Conservation (phyloP, 2,888 invertebrate species). For the Chaitophorus viminalis region DNA sequence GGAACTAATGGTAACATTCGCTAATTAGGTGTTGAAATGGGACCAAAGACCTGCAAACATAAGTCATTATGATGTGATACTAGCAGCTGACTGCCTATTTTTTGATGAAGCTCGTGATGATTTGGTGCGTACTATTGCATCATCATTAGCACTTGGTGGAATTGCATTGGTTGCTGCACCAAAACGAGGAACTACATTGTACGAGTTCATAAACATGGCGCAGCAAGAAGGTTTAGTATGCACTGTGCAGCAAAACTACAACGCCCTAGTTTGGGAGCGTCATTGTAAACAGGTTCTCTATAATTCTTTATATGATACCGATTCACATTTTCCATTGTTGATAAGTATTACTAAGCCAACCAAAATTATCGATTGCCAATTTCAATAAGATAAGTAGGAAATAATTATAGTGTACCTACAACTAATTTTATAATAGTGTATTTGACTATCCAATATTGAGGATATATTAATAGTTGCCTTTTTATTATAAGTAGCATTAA, state of each 20-base stretch:
- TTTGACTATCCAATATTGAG: background rate
- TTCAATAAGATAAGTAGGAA: constrained; percentile 38
- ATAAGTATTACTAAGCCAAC: constrained; percentile 72
- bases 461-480: background rate
- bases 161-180: constrained; percentile 82
- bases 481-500: background rate
- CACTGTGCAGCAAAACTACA: constrained; percentile 73
- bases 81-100: constrained; percentile 84
- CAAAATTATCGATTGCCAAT: constrained; percentile 55
- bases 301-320: constrained; percentile 74
- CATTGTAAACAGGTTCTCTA: constrained; percentile 72
- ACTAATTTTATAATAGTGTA: background rate
- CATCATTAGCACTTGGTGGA: constrained; percentile 73
- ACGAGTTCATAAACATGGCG: constrained; percentile 75
- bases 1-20: constrained; percentile 64
- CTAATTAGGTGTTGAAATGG: constrained; percentile 71
- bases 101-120: constrained; percentile 78
- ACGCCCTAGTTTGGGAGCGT: constrained; percentile 76
- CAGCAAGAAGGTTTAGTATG: constrained; percentile 72
- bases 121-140: constrained; percentile 76
- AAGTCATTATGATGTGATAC: constrained; percentile 75
- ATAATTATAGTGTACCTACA: background rate
- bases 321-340: constrained; percentile 78
- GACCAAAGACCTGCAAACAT: constrained; percentile 64
- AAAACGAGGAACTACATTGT: constrained; percentile 77